Percentiles rank a stretch among this genome's conserved stretches.
Evolutionary conservation across 2,888 invertebrate species (phyloP).

Genomic region (Urechis unicinctus): DNA sequence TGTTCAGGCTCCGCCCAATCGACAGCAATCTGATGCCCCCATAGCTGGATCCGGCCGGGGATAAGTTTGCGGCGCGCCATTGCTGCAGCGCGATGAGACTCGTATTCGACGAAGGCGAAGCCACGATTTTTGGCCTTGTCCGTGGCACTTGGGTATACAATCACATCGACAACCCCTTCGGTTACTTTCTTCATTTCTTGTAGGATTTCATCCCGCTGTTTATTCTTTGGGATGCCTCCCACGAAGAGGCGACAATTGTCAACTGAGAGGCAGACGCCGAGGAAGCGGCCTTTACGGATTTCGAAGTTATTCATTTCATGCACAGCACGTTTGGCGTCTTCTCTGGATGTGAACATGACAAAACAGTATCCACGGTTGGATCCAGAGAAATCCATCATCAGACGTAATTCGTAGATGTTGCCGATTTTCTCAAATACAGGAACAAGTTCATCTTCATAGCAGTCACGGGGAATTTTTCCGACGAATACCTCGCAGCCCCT

Average conservation of each 20-base stretch:
- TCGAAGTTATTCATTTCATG: slow-evolving; percentile 62
- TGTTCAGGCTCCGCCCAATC: slow-evolving; percentile 85
- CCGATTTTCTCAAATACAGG: slow-evolving; percentile 65
- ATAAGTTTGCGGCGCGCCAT: slow-evolving; percentile 52
- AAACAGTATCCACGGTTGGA: slow-evolving; percentile 76
- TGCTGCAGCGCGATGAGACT: slow-evolving; percentile 61
- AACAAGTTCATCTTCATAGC: slow-evolving; percentile 71
- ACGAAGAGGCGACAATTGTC: slow-evolving; percentile 75
- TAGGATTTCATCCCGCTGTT: slow-evolving; percentile 61
- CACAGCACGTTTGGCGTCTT: slow-evolving; percentile 65
- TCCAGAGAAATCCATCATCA: slow-evolving; percentile 62
- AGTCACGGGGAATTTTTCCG: slow-evolving; percentile 70
- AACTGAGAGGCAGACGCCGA: slow-evolving; percentile 72
- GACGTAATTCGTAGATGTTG: slow-evolving; percentile 66
- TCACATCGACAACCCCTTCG: slow-evolving; percentile 60
- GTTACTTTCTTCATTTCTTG: slow-evolving; percentile 59
- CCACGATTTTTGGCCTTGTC: slow-evolving; percentile 67
- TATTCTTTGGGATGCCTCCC: slow-evolving; percentile 66
- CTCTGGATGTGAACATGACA: slow-evolving; percentile 58
- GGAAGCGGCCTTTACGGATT: slow-evolving; percentile 60
- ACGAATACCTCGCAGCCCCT: slow-evolving; percentile 67
- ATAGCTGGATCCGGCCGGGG: slow-evolving; percentile 59
- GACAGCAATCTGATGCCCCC: slow-evolving; percentile 67
- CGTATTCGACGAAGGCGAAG: slow-evolving; percentile 78
- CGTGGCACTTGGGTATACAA: slow-evolving; percentile 60